Base-by-base conservation (phyloP, 2,888 invertebrate species). In the Sinelater perroti region DNA sequence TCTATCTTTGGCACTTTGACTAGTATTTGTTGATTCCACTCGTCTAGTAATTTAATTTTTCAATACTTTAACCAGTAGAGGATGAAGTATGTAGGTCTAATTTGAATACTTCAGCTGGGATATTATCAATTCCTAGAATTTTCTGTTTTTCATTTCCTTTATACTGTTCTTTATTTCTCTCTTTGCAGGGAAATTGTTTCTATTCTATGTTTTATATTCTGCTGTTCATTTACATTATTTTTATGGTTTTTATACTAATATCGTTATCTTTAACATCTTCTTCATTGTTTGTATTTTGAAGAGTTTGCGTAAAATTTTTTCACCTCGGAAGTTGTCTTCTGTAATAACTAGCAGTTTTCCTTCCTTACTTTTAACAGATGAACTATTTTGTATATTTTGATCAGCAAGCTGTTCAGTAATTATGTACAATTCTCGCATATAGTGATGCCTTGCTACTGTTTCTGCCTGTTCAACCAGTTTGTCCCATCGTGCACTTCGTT, bases 141-240 rank as follows among this genome's bases (percentile, higher is more conserved):
- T 33, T 33, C 35, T 18, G 10, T 35, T 35, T 35, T 35, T 35
- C 35, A 35, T 14, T 1, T 1, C 35, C 18, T 35, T 35, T 35
- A 35, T 35, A 14, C 7, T 17, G 2, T 35, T 14, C 17, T 35
- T 16, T 35, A 35, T 35, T 35, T 35, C 17, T 35, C n/a, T 14
- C 17, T 35, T 31, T 3, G 31, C 14, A 6, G 31, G 31, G 11
- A 14, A n/a, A 2, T 31, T 31, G 10, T 31, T 3, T 14, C 8
- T 35, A 35, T 35, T 35, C 35, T 16, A 14, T 17, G 6, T 16
- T 17, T 10, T 1, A n/a, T 17, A 7, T 35, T 17, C 7, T 16
- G 2, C 18, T 17, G 14, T 35, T 3, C 1, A n/a, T 2, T 4
- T 35, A 17, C 35, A 7, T 35, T n/a, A 8, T 35, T 17, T 3